Evolutionary conservation across 2,888 invertebrate genomes (phyloP), one percentile per base, ranked within the genome.

Genomic region (Ophion obscuratus): DNA sequence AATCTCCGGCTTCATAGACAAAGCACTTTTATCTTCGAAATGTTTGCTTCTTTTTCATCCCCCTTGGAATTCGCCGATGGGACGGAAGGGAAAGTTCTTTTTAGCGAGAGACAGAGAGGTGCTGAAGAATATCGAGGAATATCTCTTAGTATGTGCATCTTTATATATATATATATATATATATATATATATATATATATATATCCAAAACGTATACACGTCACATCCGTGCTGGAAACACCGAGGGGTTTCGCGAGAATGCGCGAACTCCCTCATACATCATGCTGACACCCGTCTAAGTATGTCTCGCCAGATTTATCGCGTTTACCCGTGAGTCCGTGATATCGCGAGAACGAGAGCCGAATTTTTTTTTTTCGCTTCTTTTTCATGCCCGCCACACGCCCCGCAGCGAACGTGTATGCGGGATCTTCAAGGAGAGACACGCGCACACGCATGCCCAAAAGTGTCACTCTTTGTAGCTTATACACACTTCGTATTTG

Each of bases 251-350:
- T 82, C 81, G 83, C 85, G 86, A 86, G 85, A 88, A 88, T 88
- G 87, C 88, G 87, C 87, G 87, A 88, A 87, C 80, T 88, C 88
- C 88, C 92, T 91, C 92, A 90, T 93, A 91, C 91, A 92, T 92
- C 92, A 92, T 85, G 88, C 86, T 92, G 91, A 92, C 92, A 91
- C 89, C 90, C 91, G 91, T 92, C 92, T 90, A 90, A 91, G 89
- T 88, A 90, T 89, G 90, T 91, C 91, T 90, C 88, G 87, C 88
- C 90, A 90, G 91, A 92, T 93, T 93, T 92, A 93, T 92, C 91
- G 91, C 89, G 91, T 92, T 92, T 92, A 91, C 91, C 53, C 92
- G 89, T 90, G 89, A 88, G 87, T 86, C 86, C 87, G 86, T 89
- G 91, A 92, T 92, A 92, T 92, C 90, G 89, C 88, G 88, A 88